phyloP scores from a whole-genome alignment of 2,888 invertebrate species.

The Aleiodes alternator region DNA sequence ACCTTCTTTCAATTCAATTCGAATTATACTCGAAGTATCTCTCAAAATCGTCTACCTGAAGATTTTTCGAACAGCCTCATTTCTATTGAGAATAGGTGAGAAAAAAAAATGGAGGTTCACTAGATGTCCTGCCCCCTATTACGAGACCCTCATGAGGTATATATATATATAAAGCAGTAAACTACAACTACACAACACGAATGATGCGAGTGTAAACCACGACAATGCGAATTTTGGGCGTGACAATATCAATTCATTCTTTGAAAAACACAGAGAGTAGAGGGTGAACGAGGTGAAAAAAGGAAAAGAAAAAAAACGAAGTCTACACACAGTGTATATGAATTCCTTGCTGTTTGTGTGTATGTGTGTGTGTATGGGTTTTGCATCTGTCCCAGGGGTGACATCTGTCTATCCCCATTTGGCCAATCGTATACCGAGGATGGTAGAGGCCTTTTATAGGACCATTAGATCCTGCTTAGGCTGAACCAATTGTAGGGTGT shows the following conservation, averaged over 20 bases:
- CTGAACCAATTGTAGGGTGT: conserved; percentile 73
- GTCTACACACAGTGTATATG: conserved; percentile 39
- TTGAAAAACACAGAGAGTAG: conserved; percentile 34
- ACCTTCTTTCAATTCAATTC: not conserved
- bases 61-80: conserved; percentile 25
- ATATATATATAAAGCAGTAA: conserved; percentile 18
- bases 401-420: conserved; percentile 69
- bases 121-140: conserved; percentile 34
- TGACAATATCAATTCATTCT: conserved; percentile 73
- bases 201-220: conserved; percentile 45
- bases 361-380: conserved; percentile 16
- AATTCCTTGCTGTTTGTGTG: conserved; percentile 34
- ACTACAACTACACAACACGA: conserved; percentile 44
- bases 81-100: not conserved
- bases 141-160: conserved; percentile 17
- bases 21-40: conserved; percentile 2
- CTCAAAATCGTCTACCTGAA: conserved; percentile 24
- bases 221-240: conserved; percentile 68
- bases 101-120: conserved; percentile 33
- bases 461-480: conserved; percentile 75
- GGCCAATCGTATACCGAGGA: conserved; percentile 65
- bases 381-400: conserved; percentile 53
- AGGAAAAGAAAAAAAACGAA: not conserved
- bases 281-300: conserved; percentile 38
- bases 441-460: conserved; percentile 69